phyloP scores from a whole-genome alignment of 2,888 invertebrate species.

The Hirtodrosophila cameraria region DNA sequence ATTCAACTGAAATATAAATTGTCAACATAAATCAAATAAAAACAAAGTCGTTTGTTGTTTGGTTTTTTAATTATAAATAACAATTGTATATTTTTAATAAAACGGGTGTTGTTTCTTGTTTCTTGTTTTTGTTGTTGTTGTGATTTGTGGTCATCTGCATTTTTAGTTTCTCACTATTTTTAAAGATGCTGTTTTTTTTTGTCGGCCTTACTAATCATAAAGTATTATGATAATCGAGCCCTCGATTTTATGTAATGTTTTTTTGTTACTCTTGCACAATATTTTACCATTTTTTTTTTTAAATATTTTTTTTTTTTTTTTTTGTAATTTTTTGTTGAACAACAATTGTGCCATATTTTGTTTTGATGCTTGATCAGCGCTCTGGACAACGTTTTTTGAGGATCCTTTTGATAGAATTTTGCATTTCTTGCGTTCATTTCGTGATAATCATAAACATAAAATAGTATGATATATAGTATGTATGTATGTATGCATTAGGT shows the following conservation, averaged over 20 bases:
- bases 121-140: slow-evolving; percentile 50
- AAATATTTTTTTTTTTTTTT: not conserved
- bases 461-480: slow-evolving; percentile 64
- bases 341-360: slow-evolving; percentile 44
- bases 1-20: slow-evolving; percentile 17
- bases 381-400: slow-evolving; percentile 53
- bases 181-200: slow-evolving; percentile 35
- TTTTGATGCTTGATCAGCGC: slow-evolving; percentile 48
- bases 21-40: slow-evolving; percentile 70
- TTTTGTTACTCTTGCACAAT: slow-evolving; percentile 30
- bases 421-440: slow-evolving; percentile 67
- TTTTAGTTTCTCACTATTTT: slow-evolving; percentile 29
- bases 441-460: slow-evolving; percentile 70
- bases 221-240: slow-evolving; percentile 47
- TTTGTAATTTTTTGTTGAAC: slow-evolving; percentile 31
- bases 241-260: slow-evolving; percentile 36
- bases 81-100: slow-evolving; percentile 83
- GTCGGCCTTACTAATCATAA: slow-evolving; percentile 31
- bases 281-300: slow-evolving; percentile 11
- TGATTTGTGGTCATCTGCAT: slow-evolving; percentile 56
- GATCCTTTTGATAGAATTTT: slow-evolving; percentile 63
- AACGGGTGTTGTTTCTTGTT: slow-evolving; percentile 63
- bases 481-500: slow-evolving; percentile 61
- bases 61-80: slow-evolving; percentile 83
- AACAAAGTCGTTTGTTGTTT: slow-evolving; percentile 69